Percentiles rank a stretch among this genome's conserved stretches.
phyloP scores from a whole-genome alignment of 2,888 invertebrate genomes.

The Chrysina gloriosa region DNA sequence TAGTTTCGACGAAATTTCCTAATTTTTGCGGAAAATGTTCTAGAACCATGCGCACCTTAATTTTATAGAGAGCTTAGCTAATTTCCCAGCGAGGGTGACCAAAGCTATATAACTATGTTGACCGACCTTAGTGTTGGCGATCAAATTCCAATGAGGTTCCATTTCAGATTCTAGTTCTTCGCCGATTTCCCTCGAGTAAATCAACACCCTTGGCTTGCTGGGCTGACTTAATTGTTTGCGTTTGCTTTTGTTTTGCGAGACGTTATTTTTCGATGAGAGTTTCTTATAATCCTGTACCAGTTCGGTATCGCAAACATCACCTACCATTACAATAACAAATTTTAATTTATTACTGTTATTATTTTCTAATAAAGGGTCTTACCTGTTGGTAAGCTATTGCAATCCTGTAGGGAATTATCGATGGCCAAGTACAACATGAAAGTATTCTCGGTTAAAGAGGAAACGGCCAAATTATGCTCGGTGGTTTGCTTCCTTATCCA shows the following conservation, averaged over 20 bases:
- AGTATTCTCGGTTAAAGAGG: slow-evolving; percentile 72
- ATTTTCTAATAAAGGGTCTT: neutral
- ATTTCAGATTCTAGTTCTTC: slow-evolving; percentile 66
- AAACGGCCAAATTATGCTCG: slow-evolving; percentile 60
- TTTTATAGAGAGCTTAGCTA: slow-evolving; percentile 73
- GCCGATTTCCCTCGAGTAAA: slow-evolving; percentile 70
- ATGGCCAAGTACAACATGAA: slow-evolving; percentile 81
- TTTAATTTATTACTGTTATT: neutral
- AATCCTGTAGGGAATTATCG: slow-evolving; percentile 83
- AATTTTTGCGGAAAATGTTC: neutral
- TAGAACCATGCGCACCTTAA: slow-evolving; percentile 62
- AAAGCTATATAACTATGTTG: slow-evolving; percentile 74
- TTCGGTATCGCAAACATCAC: slow-evolving; percentile 77
- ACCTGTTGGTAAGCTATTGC: slow-evolving; percentile 75
- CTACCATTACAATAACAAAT: too few species aligned
- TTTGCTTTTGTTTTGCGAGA: slow-evolving; percentile 60
- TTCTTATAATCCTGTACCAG: slow-evolving; percentile 82
- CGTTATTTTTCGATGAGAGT: slow-evolving; percentile 62
- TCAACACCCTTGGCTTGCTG: slow-evolving; percentile 72
- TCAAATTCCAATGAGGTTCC: slow-evolving; percentile 73
- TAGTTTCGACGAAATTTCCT: neutral
- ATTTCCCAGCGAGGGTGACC: slow-evolving; percentile 71
- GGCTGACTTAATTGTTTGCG: slow-evolving; percentile 69
- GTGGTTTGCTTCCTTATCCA: slow-evolving; percentile 69
- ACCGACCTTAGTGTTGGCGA: slow-evolving; percentile 70